phyloP scores from a whole-genome alignment of 2,113 vertebrate species.

The Globicephala melas region DNA sequence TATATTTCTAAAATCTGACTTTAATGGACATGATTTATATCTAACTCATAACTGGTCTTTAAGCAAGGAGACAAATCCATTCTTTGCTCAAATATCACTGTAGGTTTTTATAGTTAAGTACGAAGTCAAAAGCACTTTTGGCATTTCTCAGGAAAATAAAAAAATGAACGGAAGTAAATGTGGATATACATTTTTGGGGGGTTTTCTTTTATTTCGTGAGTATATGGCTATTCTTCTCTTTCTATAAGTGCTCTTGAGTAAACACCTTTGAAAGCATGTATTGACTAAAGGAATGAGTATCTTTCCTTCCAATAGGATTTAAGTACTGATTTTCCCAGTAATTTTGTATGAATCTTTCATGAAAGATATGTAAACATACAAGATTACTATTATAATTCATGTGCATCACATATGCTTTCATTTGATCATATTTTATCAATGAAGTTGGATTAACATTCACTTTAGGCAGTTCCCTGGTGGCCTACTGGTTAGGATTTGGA shows the following conservation, averaged over 20 bases:
- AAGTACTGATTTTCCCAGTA: not conserved
- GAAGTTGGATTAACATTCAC: not conserved
- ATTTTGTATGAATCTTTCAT: not conserved
- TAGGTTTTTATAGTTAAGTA: not conserved
- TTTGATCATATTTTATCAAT: not conserved
- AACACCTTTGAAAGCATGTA: not conserved
- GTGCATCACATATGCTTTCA: conserved; percentile 10
- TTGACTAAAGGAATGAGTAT: conserved; percentile 11
- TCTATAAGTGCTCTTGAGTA: not conserved
- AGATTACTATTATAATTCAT: not conserved
- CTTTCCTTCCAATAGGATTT: not conserved
- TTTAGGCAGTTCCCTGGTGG: not conserved
- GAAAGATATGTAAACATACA: conserved; percentile 2
- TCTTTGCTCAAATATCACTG: not conserved
- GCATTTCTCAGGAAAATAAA: conserved; percentile 9
- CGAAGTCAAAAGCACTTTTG: conserved; percentile 4
- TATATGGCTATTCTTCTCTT: not conserved
- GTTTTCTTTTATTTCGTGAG: not conserved
- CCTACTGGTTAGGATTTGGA: not conserved
- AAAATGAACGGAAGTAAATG: not conserved
- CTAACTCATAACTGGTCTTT: not conserved
- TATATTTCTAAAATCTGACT: not conserved
- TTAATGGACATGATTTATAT: conserved; percentile 39
- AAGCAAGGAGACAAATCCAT: not conserved
- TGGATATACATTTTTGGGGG: not conserved